Percentiles rank a stretch among this genome's conserved stretches.
phyloP scores from a whole-genome alignment of 2,888 invertebrate genomes.

The Amphipyra berbera region DNA sequence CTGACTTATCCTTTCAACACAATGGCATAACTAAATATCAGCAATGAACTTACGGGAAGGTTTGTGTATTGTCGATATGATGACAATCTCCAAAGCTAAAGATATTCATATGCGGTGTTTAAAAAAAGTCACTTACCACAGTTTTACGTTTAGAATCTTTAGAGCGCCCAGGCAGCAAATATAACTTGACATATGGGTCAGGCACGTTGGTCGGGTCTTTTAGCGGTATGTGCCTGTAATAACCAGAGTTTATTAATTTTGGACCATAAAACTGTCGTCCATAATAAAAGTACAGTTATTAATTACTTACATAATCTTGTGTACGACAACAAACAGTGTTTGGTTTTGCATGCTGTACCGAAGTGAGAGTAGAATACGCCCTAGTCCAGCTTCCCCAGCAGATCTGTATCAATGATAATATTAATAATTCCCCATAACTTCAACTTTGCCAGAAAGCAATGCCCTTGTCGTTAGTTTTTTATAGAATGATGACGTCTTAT shows the following conservation, averaged over 20 bases:
- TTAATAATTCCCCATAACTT: too few relatives aligned
- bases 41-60: too few relatives aligned
- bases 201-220: constrained; percentile 96
- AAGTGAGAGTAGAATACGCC: constrained; percentile 95
- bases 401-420: constrained; percentile 78
- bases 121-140: constrained; percentile 84
- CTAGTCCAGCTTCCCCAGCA: constrained; percentile 93
- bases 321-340: constrained; percentile 95
- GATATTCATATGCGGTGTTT: not conserved
- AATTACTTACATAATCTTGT: constrained; percentile 95
- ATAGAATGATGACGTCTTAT: too few relatives aligned
- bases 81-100: too few relatives aligned
- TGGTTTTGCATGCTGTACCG: constrained; percentile 96
- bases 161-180: constrained; percentile 95
- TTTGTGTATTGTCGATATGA: too few relatives aligned
- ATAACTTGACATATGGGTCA: constrained; percentile 97
- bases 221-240: constrained; percentile 92
- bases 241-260: constrained; percentile 7
- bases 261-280: too few relatives aligned
- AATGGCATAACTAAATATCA: too few relatives aligned
- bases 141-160: constrained; percentile 97
- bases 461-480: too few relatives aligned
- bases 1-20: too few relatives aligned
- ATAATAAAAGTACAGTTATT: not conserved
- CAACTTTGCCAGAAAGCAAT: too few relatives aligned